These are phyloP conservation scores for Oncopeltus fasciatus DNA, from an alignment of 1,140 invertebrate species.

Conservation along the genomic window DNA sequence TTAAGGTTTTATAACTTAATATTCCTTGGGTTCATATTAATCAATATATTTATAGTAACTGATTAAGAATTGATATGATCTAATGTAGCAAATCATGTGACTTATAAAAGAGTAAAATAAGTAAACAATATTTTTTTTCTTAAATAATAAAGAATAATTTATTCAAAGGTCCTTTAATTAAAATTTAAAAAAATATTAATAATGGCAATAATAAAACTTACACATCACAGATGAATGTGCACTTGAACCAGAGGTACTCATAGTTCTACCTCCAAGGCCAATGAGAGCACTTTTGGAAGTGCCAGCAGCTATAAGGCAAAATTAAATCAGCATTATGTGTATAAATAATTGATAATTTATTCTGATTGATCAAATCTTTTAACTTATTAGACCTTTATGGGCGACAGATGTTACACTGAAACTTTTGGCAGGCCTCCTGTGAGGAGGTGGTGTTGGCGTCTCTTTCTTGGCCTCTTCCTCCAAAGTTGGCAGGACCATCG, in stretches of 20 bases:
- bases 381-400: constrained; percentile 16
- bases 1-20: too few species aligned
- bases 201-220: constrained; percentile 6
- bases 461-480: constrained; percentile 19
- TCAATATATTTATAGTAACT: too few species aligned
- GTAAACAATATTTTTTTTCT: too few species aligned
- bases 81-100: too few species aligned
- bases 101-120: too few species aligned
- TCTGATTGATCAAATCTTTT: too few species aligned
- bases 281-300: constrained; percentile 41
- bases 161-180: too few species aligned
- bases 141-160: too few species aligned
- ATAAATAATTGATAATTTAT: too few species aligned
- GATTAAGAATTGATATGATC: too few species aligned
- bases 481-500: constrained; percentile 7
- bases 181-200: too few species aligned
- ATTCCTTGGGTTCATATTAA: too few species aligned
- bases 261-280: constrained; percentile 11
- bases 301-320: constrained; percentile 34
- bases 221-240: background rate
- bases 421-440: constrained; percentile 71
- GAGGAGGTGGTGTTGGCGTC: constrained; percentile 58
- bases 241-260: constrained; percentile 12
- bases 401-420: constrained; percentile 62
- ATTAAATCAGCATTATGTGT: background rate